phyloP scores from a whole-genome alignment of 2,797 vertebrate species.

The Pseudotriccus pelzelni region DNA sequence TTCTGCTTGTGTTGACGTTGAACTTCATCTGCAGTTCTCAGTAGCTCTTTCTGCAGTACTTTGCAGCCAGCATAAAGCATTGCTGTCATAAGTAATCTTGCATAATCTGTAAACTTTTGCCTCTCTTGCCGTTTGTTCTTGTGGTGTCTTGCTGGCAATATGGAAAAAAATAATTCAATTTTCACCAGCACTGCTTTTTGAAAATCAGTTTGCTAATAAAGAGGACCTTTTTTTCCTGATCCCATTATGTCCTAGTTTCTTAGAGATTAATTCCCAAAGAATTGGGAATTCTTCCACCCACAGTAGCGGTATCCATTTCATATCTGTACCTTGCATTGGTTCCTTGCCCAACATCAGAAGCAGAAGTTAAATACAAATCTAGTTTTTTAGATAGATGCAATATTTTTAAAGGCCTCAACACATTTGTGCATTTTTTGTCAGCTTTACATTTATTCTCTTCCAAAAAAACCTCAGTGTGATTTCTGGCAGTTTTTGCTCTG shows the following conservation, averaged over 20 bases:
- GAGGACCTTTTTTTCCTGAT: background rate
- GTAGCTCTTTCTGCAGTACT: background rate
- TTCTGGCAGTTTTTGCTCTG: background rate
- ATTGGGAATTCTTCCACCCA: background rate
- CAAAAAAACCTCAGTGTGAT: background rate
- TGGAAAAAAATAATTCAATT: background rate
- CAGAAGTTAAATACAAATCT: background rate
- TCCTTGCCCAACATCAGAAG: background rate
- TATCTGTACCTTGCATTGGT: background rate
- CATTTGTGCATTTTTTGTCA: background rate
- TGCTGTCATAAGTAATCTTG: conserved; percentile 20
- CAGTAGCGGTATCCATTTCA: background rate
- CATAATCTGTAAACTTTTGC: conserved; percentile 23
- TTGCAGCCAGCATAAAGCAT: background rate
- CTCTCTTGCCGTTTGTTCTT: background rate
- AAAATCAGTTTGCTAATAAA: background rate
- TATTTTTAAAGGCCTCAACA: background rate
- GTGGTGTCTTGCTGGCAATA: background rate
- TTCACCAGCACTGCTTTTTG: background rate
- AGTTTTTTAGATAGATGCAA: background rate
- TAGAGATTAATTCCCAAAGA: background rate
- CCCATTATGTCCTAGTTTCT: background rate
- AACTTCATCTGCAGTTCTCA: background rate
- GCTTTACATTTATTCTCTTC: background rate
- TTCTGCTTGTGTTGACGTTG: background rate